phyloP scores from a whole-genome alignment of 1,140 invertebrate genomes.

The Cryptotermes secundus region DNA sequence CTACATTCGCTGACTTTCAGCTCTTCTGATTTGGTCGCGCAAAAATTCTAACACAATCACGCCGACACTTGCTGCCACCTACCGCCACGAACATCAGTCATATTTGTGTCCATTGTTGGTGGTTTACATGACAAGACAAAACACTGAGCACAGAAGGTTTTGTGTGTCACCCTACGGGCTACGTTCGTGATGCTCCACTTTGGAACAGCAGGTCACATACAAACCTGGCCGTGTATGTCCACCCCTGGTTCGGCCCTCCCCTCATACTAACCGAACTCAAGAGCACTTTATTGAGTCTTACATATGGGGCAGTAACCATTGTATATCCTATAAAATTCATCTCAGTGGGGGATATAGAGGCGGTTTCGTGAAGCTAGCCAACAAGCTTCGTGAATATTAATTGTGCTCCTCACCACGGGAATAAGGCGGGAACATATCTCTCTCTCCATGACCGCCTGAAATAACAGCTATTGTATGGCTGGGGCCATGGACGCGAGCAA shows the following conservation, averaged over 20 bases:
- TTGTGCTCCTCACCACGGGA: neutral
- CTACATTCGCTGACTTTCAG: too few species aligned
- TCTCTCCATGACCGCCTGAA: neutral
- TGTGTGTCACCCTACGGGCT: too few species aligned
- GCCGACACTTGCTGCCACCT: too few species aligned
- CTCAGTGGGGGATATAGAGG: neutral
- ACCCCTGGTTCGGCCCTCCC: neutral
- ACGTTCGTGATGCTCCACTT: too few species aligned
- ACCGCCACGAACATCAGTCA: too few species aligned
- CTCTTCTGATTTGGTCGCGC: too few species aligned
- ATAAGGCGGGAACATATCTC: neutral
- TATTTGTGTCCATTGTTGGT: too few species aligned
- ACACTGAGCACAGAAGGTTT: too few species aligned
- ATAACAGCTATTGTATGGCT: constrained; percentile 5
- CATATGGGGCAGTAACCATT: constrained; percentile 11
- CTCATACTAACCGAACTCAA: neutral
- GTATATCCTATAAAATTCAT: constrained; percentile 13
- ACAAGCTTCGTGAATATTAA: constrained; percentile 7
- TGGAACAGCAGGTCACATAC: neutral
- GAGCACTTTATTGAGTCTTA: constrained; percentile 7
- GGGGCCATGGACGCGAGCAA: neutral
- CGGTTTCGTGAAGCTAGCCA: neutral
- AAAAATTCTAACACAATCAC: too few species aligned
- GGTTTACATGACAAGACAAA: too few species aligned
- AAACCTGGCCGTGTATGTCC: neutral